Conservation (phyloP, 2,888 invertebrate genomes). For the Rhogogaster chlorosoma region DNA sequence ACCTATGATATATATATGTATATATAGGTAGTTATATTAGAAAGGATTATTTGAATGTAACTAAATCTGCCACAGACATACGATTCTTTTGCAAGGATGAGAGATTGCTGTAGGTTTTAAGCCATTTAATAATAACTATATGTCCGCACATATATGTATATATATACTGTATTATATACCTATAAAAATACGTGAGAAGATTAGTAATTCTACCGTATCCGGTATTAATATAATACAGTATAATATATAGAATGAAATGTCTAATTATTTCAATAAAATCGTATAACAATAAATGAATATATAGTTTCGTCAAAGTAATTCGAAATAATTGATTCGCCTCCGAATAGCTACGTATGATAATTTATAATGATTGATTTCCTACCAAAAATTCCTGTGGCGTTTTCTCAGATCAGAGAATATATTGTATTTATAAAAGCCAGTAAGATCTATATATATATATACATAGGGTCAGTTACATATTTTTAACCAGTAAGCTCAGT, state of each 20-base stretch:
- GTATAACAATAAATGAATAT: not conserved
- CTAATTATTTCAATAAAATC: not conserved
- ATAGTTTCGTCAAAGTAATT: too few relatives aligned
- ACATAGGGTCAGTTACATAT: not conserved
- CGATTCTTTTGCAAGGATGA: not conserved
- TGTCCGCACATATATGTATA: not conserved
- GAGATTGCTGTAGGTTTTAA: conserved; percentile 3
- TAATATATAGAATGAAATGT: not conserved
- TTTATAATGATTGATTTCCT: too few relatives aligned
- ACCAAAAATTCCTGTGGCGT: too few relatives aligned
- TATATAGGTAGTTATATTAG: not conserved
- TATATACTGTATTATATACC: not conserved
- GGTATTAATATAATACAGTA: not conserved
- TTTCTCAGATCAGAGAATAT: too few relatives aligned
- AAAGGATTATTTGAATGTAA: conserved; percentile 37
- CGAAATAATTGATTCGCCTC: too few relatives aligned
- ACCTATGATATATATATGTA: not conserved
- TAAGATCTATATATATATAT: not conserved
- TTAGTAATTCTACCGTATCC: conserved; percentile 37
- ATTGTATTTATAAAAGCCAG: not conserved
- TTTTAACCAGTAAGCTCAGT: not conserved
- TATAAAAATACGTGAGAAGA: not conserved
- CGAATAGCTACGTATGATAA: too few relatives aligned
- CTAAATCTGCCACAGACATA: conserved; percentile 16
- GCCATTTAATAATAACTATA: not conserved